Evolutionary conservation across 1,140 invertebrate genomes (phyloP), one percentile per base, ranked within the genome.

Genomic region (Cydia splendana): DNA sequence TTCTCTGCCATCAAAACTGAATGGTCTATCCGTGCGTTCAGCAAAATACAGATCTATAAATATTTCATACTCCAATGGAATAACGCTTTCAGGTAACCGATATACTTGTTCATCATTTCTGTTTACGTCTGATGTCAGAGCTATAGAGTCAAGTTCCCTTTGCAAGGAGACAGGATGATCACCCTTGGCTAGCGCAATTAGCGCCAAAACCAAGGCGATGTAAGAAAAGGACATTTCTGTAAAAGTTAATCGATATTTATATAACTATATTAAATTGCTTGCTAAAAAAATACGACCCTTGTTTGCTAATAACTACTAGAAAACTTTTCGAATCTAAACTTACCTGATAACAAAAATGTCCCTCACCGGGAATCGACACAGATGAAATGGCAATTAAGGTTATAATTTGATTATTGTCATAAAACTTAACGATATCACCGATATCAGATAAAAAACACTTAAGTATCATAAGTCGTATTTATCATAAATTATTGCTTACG

Each of bases 1-100:
- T 34, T 85, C 89, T 65, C 75, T 81, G 53, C 91, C 91, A 81
- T 93, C 88, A 77, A 87, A 93, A 75, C 82, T 90, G 51, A 86
- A 92, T 0, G 89, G 87, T n/a, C 81, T 85, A 34, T 89, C 85
- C 18, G 81, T 79, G 34, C 84, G 81, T 75, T 91, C 91, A 75
- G 78, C 84, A 57, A 93, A 93, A 75, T 85, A 92, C 7, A 92
- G 76, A 77, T 93, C 89, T n/a, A 93, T 85, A 45, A 86, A 86
- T 42, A 93, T 87, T 57, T 93, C 88, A 53, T 92, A 93, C 48
- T 90, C 87, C n/a, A 93, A 57, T 4, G 91, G 91, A 5, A 86
- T 34, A 10, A 93, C 89, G 73, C 79, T 88, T 24, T 78, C 69
- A 13, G 90, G 91, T 18, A 93, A 77, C 48, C 91, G 83, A 74